phyloP scores from a whole-genome alignment of 2,797 vertebrate species.

The Onychomys leucogaster region DNA sequence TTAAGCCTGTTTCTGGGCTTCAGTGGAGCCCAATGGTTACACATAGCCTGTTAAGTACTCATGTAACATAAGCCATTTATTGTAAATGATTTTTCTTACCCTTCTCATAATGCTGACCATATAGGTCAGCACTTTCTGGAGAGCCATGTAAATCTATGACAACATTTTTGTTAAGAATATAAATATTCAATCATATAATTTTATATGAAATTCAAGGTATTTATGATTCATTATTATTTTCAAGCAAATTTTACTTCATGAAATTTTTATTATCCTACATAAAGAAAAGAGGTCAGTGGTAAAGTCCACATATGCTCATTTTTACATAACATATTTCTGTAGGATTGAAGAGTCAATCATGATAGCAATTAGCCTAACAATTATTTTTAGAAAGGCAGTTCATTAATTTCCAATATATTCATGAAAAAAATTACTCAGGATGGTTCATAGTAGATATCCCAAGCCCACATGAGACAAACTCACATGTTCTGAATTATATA shows the following conservation, averaged over 20 bases:
- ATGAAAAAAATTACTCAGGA: background rate
- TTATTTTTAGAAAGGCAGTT: background rate
- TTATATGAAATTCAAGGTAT: background rate
- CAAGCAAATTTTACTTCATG: background rate
- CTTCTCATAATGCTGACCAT: background rate
- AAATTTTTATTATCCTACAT: background rate
- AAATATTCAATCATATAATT: background rate
- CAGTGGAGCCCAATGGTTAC: background rate
- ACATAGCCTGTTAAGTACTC: background rate
- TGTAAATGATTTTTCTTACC: background rate
- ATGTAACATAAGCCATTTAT: background rate
- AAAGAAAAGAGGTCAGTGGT: background rate
- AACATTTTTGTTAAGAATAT: background rate
- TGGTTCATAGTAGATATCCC: background rate
- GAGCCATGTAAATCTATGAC: background rate
- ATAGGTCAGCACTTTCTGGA: background rate
- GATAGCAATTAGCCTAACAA: background rate
- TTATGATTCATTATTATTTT: background rate
- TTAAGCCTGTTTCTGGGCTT: background rate
- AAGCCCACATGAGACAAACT: background rate
- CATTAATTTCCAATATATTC: background rate
- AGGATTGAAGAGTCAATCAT: background rate
- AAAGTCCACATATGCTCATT: background rate
- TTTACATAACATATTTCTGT: rapidly evolving
- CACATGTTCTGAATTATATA: background rate